Percentiles rank a stretch among this genome's conserved stretches.
Evolutionary conservation across 2,888 invertebrate species (phyloP).

Genomic region (Hipparchia semele): DNA sequence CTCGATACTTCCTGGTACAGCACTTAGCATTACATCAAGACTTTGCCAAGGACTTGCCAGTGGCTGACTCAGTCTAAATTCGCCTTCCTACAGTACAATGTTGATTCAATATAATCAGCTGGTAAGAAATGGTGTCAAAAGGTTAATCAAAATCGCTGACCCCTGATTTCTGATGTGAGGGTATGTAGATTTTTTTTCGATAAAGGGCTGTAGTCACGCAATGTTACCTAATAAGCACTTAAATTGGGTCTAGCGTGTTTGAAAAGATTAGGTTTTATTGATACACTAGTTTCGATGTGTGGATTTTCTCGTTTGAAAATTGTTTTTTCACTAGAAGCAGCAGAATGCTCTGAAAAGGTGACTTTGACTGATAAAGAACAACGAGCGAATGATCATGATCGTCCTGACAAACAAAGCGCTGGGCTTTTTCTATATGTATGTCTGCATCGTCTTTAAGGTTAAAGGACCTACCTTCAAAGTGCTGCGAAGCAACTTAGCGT

Average conservation of each 20-base stretch:
- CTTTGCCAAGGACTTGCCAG: no score
- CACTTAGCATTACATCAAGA: no score
- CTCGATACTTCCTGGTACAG: no score
- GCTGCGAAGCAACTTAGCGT: no score
- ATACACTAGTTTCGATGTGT: neutral
- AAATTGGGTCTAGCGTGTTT: conserved; percentile 15
- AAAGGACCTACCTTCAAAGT: no score
- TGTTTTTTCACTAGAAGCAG: neutral
- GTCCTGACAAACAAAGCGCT: no score
- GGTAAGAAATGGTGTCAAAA: conserved; percentile 26
- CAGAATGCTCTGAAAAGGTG: no score
- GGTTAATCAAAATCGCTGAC: conserved; percentile 37
- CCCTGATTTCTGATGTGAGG: conserved; percentile 20
- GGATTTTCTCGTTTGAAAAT: conserved; percentile 1
- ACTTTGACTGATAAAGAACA: neutral
- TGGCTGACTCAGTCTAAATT: no score
- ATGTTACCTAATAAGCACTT: conserved; percentile 20
- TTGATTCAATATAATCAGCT: conserved; percentile 5
- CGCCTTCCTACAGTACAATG: neutral
- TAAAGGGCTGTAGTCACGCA: conserved; percentile 20
- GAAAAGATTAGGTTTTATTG: conserved; percentile 12
- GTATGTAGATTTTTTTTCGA: conserved; percentile 19
- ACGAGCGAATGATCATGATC: no score
- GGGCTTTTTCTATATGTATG: no score
- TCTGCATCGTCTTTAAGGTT: no score